Evolutionary conservation across 2,888 invertebrate genomes (phyloP).

Genomic region (Mechanitis mazaeus): DNA sequence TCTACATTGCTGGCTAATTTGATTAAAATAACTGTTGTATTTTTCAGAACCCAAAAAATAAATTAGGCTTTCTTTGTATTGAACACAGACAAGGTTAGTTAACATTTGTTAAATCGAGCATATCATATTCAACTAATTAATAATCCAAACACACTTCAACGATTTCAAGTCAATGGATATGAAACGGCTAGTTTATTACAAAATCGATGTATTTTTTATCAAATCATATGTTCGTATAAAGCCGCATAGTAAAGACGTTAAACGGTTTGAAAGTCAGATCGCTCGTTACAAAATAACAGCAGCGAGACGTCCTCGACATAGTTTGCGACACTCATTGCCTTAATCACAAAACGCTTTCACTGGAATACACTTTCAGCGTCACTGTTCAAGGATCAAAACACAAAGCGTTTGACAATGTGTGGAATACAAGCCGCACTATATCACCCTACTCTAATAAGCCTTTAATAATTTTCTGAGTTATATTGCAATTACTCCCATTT

Average conservation of each 20-base stretch:
- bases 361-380: slow-evolving; percentile 66
- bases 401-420: slow-evolving; percentile 29
- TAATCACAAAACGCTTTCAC: slow-evolving; percentile 69
- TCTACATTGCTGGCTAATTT: no score
- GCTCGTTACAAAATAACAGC: slow-evolving; percentile 37
- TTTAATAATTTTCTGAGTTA: no score
- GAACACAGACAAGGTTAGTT: background rate
- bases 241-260: slow-evolving; percentile 16
- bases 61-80: no score
- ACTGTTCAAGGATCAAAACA: slow-evolving; percentile 61
- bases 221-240: slow-evolving; percentile 10
- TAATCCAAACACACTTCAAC: no score
- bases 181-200: no score
- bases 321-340: slow-evolving; percentile 53
- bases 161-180: no score
- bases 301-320: slow-evolving; percentile 51
- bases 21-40: no score
- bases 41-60: no score
- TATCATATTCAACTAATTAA: background rate
- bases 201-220: no score
- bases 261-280: slow-evolving; percentile 23
- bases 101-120: background rate
- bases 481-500: no score
- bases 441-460: no score
- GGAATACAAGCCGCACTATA: no score